Conservation (phyloP, 2,888 invertebrate species). For the Phortica magna region DNA sequence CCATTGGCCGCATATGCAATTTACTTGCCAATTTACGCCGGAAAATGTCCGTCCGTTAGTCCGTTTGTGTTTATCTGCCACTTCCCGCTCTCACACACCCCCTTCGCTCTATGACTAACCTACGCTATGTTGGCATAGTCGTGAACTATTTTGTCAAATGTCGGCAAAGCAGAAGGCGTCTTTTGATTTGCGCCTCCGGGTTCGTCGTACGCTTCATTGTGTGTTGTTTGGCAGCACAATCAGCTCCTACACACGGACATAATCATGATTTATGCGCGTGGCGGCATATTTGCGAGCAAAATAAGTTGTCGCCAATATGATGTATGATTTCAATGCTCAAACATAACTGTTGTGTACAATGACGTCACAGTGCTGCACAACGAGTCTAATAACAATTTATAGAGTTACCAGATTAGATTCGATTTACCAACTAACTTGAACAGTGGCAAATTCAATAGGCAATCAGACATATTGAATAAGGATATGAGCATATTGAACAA, state of each 20-base stretch:
- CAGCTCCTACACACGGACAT: slow-evolving; percentile 21
- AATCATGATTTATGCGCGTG: slow-evolving; percentile 13
- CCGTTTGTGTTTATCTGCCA: not conserved
- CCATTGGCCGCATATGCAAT: slow-evolving; percentile 13
- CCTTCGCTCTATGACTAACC: not conserved
- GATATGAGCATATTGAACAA: not conserved
- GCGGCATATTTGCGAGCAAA: not conserved
- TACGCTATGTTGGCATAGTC: not conserved
- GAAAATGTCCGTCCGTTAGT: not conserved
- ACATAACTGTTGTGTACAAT: not conserved
- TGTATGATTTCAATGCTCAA: not conserved
- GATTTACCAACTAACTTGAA: too few relatives aligned
- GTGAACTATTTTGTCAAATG: too few relatives aligned
- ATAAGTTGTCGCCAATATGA: slow-evolving; percentile 22
- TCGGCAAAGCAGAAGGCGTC: not conserved
- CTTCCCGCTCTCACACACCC: not conserved
- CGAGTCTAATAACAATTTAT: too few relatives aligned
- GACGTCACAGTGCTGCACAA: not conserved
- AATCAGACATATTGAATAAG: not conserved
- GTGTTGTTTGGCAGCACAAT: slow-evolving; percentile 18
- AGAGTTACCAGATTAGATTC: too few relatives aligned
- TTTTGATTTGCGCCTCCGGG: not conserved
- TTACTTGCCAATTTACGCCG: slow-evolving; percentile 26
- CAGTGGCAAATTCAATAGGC: too few relatives aligned
- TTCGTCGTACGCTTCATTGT: slow-evolving; percentile 27